Percentiles rank a stretch among this genome's conserved stretches.
Evolutionary conservation across 2,797 vertebrate species (phyloP).

Genomic region (Galago senegalensis): DNA sequence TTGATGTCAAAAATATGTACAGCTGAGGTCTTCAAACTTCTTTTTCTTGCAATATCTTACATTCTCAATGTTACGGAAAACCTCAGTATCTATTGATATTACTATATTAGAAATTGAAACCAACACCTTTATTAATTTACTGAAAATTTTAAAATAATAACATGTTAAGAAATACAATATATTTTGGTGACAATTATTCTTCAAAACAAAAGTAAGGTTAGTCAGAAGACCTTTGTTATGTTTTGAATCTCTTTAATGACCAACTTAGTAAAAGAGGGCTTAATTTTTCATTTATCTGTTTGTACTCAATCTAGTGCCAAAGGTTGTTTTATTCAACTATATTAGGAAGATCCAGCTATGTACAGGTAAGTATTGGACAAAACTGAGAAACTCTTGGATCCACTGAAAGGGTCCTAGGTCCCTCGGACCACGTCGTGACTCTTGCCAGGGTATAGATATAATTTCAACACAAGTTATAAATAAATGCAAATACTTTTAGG

Average conservation of each 20-base stretch:
- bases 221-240: background rate
- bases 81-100: background rate
- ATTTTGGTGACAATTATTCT: background rate
- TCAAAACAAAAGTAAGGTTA: background rate
- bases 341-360: background rate
- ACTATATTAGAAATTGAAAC: background rate
- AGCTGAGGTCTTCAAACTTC: background rate
- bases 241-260: no score
- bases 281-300: background rate
- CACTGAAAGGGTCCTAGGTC: background rate
- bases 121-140: background rate
- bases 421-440: background rate
- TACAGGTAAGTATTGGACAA: background rate
- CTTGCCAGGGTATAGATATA: background rate
- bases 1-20: background rate
- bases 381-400: background rate
- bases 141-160: background rate
- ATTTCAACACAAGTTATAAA: conserved; percentile 4
- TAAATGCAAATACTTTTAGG: background rate
- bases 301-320: background rate
- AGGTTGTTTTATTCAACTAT: background rate
- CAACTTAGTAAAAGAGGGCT: background rate
- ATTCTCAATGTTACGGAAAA: background rate
- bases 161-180: background rate
- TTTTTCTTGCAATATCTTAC: background rate